A percentile compares a stretch with the other conserved stretches of the same genome.
phyloP scores from a whole-genome alignment of 2,888 invertebrate species.

The Trissolcus brochymenae region DNA sequence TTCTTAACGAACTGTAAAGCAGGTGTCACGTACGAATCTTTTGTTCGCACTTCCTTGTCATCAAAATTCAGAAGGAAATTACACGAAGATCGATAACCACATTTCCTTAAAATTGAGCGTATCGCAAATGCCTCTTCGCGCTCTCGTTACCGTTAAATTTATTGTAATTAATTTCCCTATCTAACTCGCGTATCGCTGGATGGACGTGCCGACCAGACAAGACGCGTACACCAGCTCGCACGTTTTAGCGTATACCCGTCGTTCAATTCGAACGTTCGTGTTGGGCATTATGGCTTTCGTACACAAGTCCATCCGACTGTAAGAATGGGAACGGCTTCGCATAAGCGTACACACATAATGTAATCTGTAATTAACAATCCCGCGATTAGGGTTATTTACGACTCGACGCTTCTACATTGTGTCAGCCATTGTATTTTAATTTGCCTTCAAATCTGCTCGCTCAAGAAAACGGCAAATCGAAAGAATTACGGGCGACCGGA shows the following conservation, averaged over 20 bases:
- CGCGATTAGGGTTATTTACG: conserved; percentile 76
- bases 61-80: conserved; percentile 49
- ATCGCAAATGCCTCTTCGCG: conserved; percentile 62
- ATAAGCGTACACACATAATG: conserved; percentile 70
- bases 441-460: conserved; percentile 57
- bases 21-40: conserved; percentile 39
- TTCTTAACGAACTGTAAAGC: conserved; percentile 20
- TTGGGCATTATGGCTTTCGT: conserved; percentile 59
- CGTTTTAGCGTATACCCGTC: conserved; percentile 64
- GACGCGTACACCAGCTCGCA: conserved; percentile 54
- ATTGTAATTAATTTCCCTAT: conserved; percentile 76
- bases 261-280: conserved; percentile 64
- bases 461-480: conserved; percentile 50
- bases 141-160: conserved; percentile 75
- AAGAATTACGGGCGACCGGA: conserved; percentile 31
- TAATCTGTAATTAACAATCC: conserved; percentile 76
- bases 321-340: conserved; percentile 70
- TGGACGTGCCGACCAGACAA: conserved; percentile 62
- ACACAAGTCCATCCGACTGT: conserved; percentile 63
- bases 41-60: conserved; percentile 43
- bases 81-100: conserved; percentile 54
- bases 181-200: conserved; percentile 68
- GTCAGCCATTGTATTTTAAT: conserved; percentile 76
- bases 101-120: conserved; percentile 53
- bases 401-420: conserved; percentile 71